phyloP scores from a whole-genome alignment of 2,888 invertebrate species.

The Drosophila demipolita region DNA sequence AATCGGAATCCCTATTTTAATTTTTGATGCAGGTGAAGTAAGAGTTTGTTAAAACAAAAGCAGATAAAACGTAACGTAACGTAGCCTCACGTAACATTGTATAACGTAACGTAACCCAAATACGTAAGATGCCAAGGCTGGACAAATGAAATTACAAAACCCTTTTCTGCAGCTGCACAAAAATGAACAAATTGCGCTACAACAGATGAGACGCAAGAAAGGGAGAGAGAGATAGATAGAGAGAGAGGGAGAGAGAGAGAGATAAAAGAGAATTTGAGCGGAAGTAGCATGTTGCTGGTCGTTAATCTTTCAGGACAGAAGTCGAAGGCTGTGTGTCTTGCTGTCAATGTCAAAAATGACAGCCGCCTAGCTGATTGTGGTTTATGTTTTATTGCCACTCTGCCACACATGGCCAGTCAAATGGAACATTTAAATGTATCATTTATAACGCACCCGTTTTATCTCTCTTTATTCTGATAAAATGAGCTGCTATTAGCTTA shows the following conservation, averaged over 20 bases:
- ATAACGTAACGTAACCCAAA: slow-evolving; percentile 13
- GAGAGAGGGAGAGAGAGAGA: background rate
- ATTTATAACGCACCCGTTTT: slow-evolving; percentile 48
- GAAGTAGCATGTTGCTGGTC: slow-evolving; percentile 21
- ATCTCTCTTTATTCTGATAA: slow-evolving; percentile 8
- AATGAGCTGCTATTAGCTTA: slow-evolving; percentile 38
- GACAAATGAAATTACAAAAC: slow-evolving; percentile 67
- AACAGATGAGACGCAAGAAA: slow-evolving; percentile 23
- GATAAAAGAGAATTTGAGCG: background rate
- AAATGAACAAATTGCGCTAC: slow-evolving; percentile 56
- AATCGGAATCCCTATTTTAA: background rate
- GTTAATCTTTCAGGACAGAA: slow-evolving; percentile 48
- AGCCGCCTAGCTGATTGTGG: slow-evolving; percentile 9
- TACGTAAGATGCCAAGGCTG: slow-evolving; percentile 54
- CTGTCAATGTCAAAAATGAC: slow-evolving; percentile 28
- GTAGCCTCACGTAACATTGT: background rate
- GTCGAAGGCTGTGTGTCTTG: slow-evolving; percentile 42
- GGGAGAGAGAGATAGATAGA: background rate
- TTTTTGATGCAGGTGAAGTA: background rate
- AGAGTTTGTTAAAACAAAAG: slow-evolving; percentile 32
- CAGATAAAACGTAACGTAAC: background rate
- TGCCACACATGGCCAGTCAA: slow-evolving; percentile 20
- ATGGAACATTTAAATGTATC: slow-evolving; percentile 52
- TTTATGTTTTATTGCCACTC: background rate
- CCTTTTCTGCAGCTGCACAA: slow-evolving; percentile 44